These are phyloP conservation scores for Fringilla coelebs DNA, from an alignment of 2,797 vertebrate species.

Conservation along the genomic window DNA sequence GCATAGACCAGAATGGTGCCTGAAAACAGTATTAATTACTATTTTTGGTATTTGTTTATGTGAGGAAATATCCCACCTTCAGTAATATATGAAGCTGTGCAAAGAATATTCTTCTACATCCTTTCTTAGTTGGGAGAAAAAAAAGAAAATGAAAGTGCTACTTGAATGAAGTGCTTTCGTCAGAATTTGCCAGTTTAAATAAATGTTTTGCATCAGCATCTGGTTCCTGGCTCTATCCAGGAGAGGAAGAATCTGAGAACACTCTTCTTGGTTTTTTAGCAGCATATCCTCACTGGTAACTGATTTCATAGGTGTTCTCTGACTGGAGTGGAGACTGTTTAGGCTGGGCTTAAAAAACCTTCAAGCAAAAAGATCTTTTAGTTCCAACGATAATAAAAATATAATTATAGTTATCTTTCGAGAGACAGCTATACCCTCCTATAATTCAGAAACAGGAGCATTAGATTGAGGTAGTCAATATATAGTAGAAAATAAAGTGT, in stretches of 20 bases:
- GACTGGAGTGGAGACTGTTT: not conserved
- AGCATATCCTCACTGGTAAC: not conserved
- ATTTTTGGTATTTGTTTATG: not conserved
- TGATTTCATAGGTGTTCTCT: not conserved
- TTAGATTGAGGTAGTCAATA: not conserved
- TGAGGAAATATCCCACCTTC: not conserved
- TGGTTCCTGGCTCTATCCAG: not conserved
- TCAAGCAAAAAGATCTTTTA: not conserved
- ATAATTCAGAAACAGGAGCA: not conserved
- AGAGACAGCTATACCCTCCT: not conserved
- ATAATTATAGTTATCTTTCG: not conserved
- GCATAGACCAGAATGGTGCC: not conserved
- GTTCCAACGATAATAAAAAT: not conserved
- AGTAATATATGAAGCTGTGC: not conserved
- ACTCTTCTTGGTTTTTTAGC: not conserved
- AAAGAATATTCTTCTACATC: not conserved
- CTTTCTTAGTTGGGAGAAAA: not conserved
- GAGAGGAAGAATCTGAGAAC: not conserved
- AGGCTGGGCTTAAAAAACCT: not conserved
- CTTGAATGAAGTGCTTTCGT: not conserved
- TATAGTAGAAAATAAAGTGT: not conserved
- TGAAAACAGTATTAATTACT: not conserved
- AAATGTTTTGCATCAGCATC: not conserved
- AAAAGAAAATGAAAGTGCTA: not conserved
- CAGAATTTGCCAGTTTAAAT: not conserved